Evolutionary conservation across 2,888 invertebrate species (phyloP).

Genomic region (Eupithecia insigniata): DNA sequence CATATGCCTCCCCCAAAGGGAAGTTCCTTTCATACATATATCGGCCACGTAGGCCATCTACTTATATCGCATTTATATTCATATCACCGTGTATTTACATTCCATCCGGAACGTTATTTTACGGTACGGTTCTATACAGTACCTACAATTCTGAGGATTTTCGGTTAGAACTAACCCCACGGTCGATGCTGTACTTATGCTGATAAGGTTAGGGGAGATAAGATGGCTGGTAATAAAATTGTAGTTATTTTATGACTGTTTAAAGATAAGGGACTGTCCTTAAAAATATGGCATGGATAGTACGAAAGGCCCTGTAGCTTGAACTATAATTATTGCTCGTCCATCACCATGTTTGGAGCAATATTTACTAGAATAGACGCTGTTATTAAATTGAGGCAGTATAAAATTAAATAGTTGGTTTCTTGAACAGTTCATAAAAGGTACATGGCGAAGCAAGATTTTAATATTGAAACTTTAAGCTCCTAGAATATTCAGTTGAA

Average conservation of each 20-base stretch:
- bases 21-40: constrained; percentile 33
- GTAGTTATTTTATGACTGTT: constrained; percentile 11
- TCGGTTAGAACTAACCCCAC: constrained; percentile 49
- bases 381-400: background rate
- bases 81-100: constrained; percentile 82
- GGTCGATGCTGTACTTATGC: constrained; percentile 9
- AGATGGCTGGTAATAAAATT: constrained; percentile 14
- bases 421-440: constrained; percentile 48
- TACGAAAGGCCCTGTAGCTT: too few species aligned
- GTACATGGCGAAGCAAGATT: constrained; percentile 65
- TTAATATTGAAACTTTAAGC: constrained; percentile 71
- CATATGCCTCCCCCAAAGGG: constrained; percentile 29
- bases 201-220: constrained; percentile 18
- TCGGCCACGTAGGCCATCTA: constrained; percentile 64
- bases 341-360: background rate
- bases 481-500: constrained; percentile 67
- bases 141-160: constrained; percentile 52
- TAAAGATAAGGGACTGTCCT: background rate
- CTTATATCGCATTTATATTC: constrained; percentile 82
- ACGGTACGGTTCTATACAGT: constrained; percentile 56
- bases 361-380: background rate
- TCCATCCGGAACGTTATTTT: constrained; percentile 71
- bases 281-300: background rate
- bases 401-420: background rate
- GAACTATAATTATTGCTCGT: background rate